Evolutionary conservation across 2,797 vertebrate genomes (phyloP).

Genomic region (Leuciscus waleckii): DNA sequence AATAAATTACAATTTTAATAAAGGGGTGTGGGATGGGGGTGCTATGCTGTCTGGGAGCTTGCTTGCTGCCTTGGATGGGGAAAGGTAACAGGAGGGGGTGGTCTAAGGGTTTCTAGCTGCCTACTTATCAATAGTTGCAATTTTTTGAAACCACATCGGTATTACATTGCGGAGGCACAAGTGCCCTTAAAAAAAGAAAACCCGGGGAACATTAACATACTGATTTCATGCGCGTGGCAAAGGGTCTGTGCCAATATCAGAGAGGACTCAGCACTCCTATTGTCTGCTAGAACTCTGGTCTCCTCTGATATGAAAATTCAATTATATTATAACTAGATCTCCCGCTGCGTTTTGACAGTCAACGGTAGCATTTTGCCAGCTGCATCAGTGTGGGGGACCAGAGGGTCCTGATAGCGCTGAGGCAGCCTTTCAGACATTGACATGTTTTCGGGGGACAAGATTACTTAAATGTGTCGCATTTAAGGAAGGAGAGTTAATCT

Average conservation of each 20-base stretch:
- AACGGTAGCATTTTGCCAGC: conserved; percentile 91
- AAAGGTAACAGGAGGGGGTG: conserved; percentile 61
- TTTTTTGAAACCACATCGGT: conserved; percentile 95
- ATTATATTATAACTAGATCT: conserved; percentile 99
- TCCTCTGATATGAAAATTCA: conserved; percentile 99
- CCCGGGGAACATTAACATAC: conserved; percentile 98
- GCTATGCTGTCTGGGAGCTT: conserved; percentile 74
- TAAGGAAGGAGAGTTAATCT: conserved; percentile 97
- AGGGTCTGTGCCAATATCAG: conserved; percentile 99
- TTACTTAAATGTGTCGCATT: conserved; percentile 98
- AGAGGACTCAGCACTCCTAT: conserved; percentile 99
- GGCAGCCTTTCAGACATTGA: conserved; percentile 95
- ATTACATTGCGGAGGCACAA: conserved; percentile 98
- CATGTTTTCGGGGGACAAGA: conserved; percentile 98
- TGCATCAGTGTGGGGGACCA: conserved; percentile 89
- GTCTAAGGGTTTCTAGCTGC: conserved; percentile 79
- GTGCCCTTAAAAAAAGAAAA: conserved; percentile 98
- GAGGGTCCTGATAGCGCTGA: conserved; percentile 93
- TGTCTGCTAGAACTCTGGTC: conserved; percentile 99
- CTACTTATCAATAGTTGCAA: conserved; percentile 98
- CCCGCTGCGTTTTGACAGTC: conserved; percentile 99
- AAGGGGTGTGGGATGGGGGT: conserved; percentile 78
- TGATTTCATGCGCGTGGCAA: conserved; percentile 99
- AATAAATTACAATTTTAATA: conserved; percentile 99
- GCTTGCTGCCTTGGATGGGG: conserved; percentile 66